phyloP scores from a whole-genome alignment of 1,140 invertebrate genomes.

The Nephila pilipes region DNA sequence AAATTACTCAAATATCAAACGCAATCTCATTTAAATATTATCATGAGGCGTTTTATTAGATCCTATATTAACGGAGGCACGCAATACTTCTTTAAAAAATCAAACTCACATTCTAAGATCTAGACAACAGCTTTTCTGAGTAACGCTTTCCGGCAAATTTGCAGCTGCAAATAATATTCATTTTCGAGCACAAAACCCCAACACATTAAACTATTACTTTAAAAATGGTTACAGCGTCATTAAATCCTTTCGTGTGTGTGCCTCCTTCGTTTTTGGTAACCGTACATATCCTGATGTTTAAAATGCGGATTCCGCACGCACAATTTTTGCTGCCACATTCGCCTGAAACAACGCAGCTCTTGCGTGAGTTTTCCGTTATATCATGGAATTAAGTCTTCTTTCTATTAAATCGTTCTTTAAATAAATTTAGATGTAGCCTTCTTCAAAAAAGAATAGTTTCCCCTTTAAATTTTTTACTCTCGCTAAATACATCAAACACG shows the following conservation, averaged over 20 bases:
- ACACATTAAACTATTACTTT: neutral
- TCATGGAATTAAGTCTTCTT: slow-evolving; percentile 28
- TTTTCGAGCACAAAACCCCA: neutral
- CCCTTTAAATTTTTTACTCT: neutral
- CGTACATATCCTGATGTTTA: neutral
- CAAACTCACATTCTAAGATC: too few species aligned
- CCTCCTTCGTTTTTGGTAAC: slow-evolving; percentile 35
- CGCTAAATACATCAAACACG: neutral
- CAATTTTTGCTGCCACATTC: neutral
- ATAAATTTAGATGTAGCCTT: slow-evolving; percentile 29
- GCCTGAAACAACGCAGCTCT: neutral
- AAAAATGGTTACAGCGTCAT: slow-evolving; percentile 26
- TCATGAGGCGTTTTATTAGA: neutral
- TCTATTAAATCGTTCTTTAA: slow-evolving; percentile 52
- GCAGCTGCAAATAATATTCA: neutral
- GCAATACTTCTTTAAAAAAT: neutral
- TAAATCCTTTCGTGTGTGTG: neutral
- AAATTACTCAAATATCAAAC: neutral
- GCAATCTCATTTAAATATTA: too few species aligned
- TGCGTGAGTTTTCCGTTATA: neutral
- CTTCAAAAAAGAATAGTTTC: slow-evolving; percentile 21
- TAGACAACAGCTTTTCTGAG: neutral
- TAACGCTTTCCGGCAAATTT: neutral
- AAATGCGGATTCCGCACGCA: neutral
- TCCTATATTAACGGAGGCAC: neutral